Conservation (phyloP, 2,888 invertebrate genomes). For the Chrysolina americana region DNA sequence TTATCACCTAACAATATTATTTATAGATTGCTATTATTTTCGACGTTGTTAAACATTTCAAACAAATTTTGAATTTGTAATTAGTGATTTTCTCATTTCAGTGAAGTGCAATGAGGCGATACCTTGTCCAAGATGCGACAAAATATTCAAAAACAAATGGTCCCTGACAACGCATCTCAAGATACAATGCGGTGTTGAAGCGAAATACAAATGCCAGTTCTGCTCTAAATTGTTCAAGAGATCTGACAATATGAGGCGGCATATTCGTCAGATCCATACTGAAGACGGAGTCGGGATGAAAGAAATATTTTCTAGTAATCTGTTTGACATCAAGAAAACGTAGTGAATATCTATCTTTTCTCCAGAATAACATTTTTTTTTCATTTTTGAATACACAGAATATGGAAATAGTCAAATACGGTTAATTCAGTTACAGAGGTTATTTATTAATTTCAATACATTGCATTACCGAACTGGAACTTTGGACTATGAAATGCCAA, state of each 20-base stretch:
- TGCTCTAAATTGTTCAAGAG: slow-evolving; percentile 47
- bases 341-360: background rate
- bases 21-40: too few species aligned
- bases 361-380: background rate
- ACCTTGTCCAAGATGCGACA: slow-evolving; percentile 51
- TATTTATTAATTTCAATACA: too few species aligned
- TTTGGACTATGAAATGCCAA: too few species aligned
- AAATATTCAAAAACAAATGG: slow-evolving; percentile 54
- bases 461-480: too few species aligned
- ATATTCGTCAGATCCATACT: slow-evolving; percentile 23
- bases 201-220: slow-evolving; percentile 45
- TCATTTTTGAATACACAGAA: background rate
- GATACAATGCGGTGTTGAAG: slow-evolving; percentile 54
- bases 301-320: background rate
- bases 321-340: background rate
- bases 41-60: too few species aligned
- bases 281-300: background rate
- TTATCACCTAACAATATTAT: background rate
- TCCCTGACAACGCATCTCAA: slow-evolving; percentile 56
- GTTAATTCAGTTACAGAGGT: too few species aligned
- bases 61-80: too few species aligned
- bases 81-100: slow-evolving; percentile 19
- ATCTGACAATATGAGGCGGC: slow-evolving; percentile 37
- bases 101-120: slow-evolving; percentile 12
- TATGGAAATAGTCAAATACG: too few species aligned